Evolutionary conservation across 2,113 vertebrate genomes (phyloP), one percentile per base, ranked within the genome.

Genomic region (Elephantulus edwardii): DNA sequence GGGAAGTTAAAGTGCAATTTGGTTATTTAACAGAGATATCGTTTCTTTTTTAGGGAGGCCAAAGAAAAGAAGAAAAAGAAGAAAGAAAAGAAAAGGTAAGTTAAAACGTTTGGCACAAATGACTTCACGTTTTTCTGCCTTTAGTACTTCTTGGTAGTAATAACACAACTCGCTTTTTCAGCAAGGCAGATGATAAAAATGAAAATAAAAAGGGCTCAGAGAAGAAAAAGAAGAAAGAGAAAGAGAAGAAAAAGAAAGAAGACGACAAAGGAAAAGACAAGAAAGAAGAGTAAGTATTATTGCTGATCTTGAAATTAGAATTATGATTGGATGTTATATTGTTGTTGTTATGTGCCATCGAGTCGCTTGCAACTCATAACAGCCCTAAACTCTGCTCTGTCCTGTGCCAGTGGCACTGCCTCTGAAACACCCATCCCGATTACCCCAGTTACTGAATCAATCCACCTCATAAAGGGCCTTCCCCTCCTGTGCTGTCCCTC

Each of bases 51-150:
- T 94, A 98, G 96, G 91, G 98, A 98, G 87, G 97, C 98, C 83
- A 98, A 97, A 89, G 98, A 98, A 89, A 98, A 97, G 77, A 96
- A 97, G 84, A 98, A 98, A 96, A 97, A 94, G 96, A 98, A 97
- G 97, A 97, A 95, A 94, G 98, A 97, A 89, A 97, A 98, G 94
- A 97, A 97, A 96, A 94, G 96, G 97, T 97, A 97, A 96, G 96
- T 92, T 0, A 56, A 62, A 85, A n/a, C n/a, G 38, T 85, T 88
- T 80, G 70, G 14, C 70, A 60, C 58, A 28, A 90, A 42, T 48
- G 6, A 54, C 3, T 3, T 9, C 19, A 20, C 6, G 38, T 85
- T 72, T 94, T 79, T 78, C 87, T 86, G 2, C 83, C 40, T 13
- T 19, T 42, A 38, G 60, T 6, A 14, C 90, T 96, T 93, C 91